Evolutionary conservation across 2,797 vertebrate species (phyloP), one percentile per base, ranked within the genome.

Genomic region (Sebastes umbrosus): DNA sequence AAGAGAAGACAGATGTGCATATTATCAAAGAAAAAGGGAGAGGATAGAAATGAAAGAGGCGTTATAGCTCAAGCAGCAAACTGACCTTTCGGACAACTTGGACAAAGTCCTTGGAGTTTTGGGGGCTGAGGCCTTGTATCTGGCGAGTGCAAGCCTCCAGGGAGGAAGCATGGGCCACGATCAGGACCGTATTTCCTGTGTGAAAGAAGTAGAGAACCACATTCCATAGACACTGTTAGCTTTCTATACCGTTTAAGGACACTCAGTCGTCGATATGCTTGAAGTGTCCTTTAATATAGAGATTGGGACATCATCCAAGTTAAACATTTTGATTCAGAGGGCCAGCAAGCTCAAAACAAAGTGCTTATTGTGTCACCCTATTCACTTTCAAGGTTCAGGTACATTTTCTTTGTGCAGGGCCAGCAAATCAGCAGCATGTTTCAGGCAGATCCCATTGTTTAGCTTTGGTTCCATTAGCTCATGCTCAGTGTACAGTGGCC

Each of bases 51-150:
- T 63, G 11, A 73, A 73, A 58, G 20, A 12, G 73, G 50, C 1
- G 0, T 58, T 58, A n/a, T 22, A 50, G 70, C 25, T 59, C 2
- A 83, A 81, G 31, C 12, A 68, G 60, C 43, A 36, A 39, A 83
- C 93, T 80, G 83, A 99, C 99, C 98, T 99, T 99, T 87, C 99
- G 94, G 87, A 99, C 99, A 91, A 99, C 98, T 95, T 99, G 99
- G 27, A 99, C 97, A 67, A 99, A 99, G 93, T 99, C 99, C 96
- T 99, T 99, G 91, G 98, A 96, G 94, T 97, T 99, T 93, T 99
- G 98, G 0, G 97, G 97, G 0, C 94, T 97, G 62, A 99, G 97
- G 74, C 99, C 99, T 77, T 99, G 98, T 79, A 99, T 97, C 67
- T 99, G 99, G 88, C 99, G 98, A 80, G 99, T 99, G 62, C 98